Base-by-base conservation (phyloP, 2,888 invertebrate species). In the Drosophila fungiperda region DNA sequence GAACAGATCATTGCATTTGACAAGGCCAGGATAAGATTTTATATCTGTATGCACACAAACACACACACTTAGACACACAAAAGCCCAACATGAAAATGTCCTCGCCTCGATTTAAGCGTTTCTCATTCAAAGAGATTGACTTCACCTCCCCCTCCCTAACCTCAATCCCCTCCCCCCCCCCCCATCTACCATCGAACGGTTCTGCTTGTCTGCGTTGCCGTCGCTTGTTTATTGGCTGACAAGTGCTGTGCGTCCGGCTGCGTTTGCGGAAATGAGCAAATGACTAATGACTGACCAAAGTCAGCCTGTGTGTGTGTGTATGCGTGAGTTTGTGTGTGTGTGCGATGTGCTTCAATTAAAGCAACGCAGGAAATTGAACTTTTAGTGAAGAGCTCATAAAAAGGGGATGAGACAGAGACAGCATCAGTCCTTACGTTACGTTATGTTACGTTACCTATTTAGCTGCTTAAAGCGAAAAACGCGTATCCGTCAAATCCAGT, bases 281-380 rank as follows among this genome's bases (percentile, higher is more conserved):
- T 90, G 90, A 90, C 87, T 90, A 87, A 87, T 87, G 90, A 89
- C 90, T 85, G 85, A 87, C 88, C 80, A 81, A 64, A 72, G 78
- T 66, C 79, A 73, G 45, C 15, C 23, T 45, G 23, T 35, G 3
- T 20, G 15, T 32, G 29, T 29, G 40, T 15, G 8, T 15, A 40
- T 7, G 5, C 15, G 33, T 33, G 17, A 1, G 7, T 9, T 6
- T 9, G 52, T 49, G 58, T 89, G 86, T 88, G 76, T 89, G 86
- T 86, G 73, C 76, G 73, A 68, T 78, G 75, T 80, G 80, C 83
- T 89, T 89, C 87, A 86, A 88, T 90, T 90, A 89, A 88, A 88
- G 86, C 76, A 80, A 67, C 90, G 83, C 85, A 86, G 85, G 85
- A 86, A 86, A 86, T 90, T 86, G 89, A 90, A 86, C 89, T 90